phyloP scores from a whole-genome alignment of 2,113 vertebrate species.

The Micronycteris hirsuta region DNA sequence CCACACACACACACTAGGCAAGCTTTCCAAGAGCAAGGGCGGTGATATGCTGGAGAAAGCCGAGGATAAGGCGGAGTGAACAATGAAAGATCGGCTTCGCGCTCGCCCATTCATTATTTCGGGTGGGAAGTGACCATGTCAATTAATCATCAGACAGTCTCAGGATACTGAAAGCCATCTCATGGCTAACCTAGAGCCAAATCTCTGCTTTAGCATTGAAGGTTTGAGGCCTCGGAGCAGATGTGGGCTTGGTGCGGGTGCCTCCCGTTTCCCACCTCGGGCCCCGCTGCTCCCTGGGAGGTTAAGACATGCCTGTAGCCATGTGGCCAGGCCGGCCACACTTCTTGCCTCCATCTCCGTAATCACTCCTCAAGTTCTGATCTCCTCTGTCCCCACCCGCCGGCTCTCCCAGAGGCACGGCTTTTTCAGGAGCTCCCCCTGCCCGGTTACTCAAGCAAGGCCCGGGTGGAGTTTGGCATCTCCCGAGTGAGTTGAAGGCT shows the following conservation, averaged over 20 bases:
- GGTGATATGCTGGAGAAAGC: neutral
- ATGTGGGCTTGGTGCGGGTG: accelerated
- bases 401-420: neutral
- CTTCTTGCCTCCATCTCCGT: neutral
- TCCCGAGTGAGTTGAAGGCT: neutral
- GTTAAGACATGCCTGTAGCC: neutral
- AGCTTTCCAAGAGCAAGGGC: neutral
- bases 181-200: neutral
- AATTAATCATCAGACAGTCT: neutral
- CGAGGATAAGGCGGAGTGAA: neutral
- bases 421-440: slow-evolving; percentile 10
- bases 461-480: neutral
- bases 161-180: neutral
- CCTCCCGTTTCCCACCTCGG: accelerated
- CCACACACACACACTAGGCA: neutral
- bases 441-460: neutral
- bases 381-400: neutral
- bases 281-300: accelerated
- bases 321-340: neutral
- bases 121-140: neutral
- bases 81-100: accelerated
- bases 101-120: neutral
- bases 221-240: neutral
- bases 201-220: neutral
- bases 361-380: neutral